Percentiles rank a stretch among this genome's conserved stretches.
phyloP scores from a whole-genome alignment of 1,140 invertebrate genomes.

The Whitmania pigra region DNA sequence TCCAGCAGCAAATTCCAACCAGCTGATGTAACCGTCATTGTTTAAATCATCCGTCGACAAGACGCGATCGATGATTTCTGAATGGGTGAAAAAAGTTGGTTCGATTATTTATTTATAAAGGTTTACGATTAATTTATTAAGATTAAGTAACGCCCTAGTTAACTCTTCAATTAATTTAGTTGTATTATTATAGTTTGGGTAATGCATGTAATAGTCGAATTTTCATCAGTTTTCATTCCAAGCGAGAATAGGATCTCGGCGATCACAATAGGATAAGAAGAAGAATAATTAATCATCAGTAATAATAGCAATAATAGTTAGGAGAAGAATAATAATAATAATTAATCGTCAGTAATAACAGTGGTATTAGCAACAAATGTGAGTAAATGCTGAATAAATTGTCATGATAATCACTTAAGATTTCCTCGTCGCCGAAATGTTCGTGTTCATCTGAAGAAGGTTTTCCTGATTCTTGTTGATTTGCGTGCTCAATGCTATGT shows the following conservation, averaged over 20 bases:
- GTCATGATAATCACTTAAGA: too few relatives aligned
- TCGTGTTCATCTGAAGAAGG: too few relatives aligned
- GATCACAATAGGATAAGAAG: not conserved
- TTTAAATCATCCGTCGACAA: conserved; percentile 62
- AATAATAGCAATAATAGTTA: too few relatives aligned
- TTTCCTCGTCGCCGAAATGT: too few relatives aligned
- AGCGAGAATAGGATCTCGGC: not conserved
- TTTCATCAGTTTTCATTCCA: not conserved
- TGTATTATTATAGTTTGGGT: not conserved
- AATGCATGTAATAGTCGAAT: not conserved
- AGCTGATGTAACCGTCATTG: conserved; percentile 67
- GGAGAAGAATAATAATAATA: too few relatives aligned
- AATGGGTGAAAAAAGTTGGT: conserved; percentile 28
- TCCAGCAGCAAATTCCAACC: conserved; percentile 55
- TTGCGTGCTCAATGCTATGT: conserved; percentile 38
- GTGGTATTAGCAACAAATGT: too few relatives aligned
- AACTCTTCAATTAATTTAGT: not conserved
- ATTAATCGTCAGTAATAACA: too few relatives aligned
- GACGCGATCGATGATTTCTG: conserved; percentile 66
- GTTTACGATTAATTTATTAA: too few relatives aligned
- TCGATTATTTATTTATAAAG: not conserved
- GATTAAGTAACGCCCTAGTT: too few relatives aligned
- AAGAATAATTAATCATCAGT: too few relatives aligned
- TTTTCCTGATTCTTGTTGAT: conserved; percentile 7
- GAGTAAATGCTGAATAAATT: too few relatives aligned